Base-by-base conservation (phyloP, 2,888 invertebrate genomes). In the Meghimatium bilineatum region DNA sequence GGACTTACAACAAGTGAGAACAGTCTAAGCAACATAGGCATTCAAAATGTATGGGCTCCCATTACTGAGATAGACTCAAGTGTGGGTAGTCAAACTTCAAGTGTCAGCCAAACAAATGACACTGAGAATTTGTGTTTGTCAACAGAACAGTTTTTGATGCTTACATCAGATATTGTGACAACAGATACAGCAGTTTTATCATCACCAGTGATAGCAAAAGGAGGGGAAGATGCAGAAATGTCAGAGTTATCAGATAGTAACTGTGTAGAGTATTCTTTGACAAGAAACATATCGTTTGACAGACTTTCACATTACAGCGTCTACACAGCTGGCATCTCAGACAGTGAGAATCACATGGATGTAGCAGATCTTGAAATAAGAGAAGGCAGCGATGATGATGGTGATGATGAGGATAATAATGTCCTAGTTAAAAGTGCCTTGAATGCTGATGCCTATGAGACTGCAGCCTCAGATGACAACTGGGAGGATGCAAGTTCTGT, bases 401-500 rank as follows among this genome's bases (percentile, higher is more conserved):
- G 20, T 56, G 44, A 44, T 44, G 80, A 78, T 23, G 76, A 56
- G 8, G 34, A 34, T 56, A 29, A 20, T 36, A 66, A 66, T 52
- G 49, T 29, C 6, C 26, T 82, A 1, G 66, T 75, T 72, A 34
- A 52, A 75, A 82, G 82, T 82, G 82, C 82, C 82, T 82, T 82
- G 82, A 75, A 66, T 67, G 67, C 34, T 26, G 82, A 82, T 52
- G 82, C 82, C 76, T 82, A 67, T 34, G 82, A 82, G 75, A 56
- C 72, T 14, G 52, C 75, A 49, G 36, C 67, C n/a, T 82, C 76
- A 17, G 82, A 82, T 44, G 82, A 82, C 52, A 49, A 34, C 32
- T 82, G 82, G 82, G 82, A 82, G 49, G 82, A 82, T 49, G 81
- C 81, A 60, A 74, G 75, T 66, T 66, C 81, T 44, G 44, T 44